phyloP scores from a whole-genome alignment of 2,113 vertebrate genomes.

The Albula goreensis region DNA sequence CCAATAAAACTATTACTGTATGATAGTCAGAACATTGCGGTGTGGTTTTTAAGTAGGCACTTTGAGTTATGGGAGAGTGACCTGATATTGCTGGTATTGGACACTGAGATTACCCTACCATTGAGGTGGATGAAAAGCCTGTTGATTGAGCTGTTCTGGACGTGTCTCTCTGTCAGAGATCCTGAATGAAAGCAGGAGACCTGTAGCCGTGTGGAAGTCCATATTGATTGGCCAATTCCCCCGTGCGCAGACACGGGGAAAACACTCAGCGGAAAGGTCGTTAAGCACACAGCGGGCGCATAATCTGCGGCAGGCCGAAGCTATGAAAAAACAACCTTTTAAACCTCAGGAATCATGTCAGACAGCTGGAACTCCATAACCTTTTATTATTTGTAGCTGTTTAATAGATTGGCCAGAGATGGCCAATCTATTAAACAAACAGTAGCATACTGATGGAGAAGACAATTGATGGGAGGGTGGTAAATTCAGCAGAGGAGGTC shows the following conservation, averaged over 20 bases:
- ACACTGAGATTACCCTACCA: neutral
- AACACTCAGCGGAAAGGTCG: neutral
- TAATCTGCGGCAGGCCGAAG: neutral
- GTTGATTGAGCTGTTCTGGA: neutral
- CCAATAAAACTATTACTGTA: neutral
- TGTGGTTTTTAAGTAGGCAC: neutral
- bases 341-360: neutral
- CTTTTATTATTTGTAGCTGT: neutral
- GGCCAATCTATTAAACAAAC: neutral
- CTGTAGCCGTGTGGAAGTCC: neutral
- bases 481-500: neutral
- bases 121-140: neutral
- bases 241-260: neutral
- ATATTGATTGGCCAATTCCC: neutral
- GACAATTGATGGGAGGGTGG: neutral
- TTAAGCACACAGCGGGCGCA: neutral
- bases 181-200: neutral
- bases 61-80: neutral
- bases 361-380: neutral
- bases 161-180: neutral
- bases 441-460: neutral
- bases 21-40: neutral
- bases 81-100: neutral
- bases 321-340: neutral
- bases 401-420: slow-evolving; percentile 17